These are phyloP conservation scores for Pangasianodon gigas DNA, from an alignment of 2,113 vertebrate species.

Conservation along the genomic window DNA sequence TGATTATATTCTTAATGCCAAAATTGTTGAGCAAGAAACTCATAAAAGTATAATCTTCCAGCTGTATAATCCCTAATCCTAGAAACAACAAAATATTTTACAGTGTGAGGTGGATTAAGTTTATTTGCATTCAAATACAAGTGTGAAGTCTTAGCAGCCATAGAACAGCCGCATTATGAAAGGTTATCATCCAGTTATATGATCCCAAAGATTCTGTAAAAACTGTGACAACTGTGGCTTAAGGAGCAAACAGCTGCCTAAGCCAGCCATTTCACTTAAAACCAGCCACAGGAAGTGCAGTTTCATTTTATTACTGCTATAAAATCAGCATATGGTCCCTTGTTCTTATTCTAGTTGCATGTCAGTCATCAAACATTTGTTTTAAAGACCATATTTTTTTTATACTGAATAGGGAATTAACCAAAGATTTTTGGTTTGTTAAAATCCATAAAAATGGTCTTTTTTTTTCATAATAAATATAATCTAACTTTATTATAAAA, in stretches of 20 bases:
- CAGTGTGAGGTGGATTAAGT: slow-evolving; percentile 63
- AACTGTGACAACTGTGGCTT: slow-evolving; percentile 65
- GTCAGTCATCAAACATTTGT: not conserved
- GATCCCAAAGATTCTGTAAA: slow-evolving; percentile 60
- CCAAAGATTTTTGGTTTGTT: not conserved
- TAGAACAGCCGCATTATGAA: slow-evolving; percentile 6
- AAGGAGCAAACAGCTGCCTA: slow-evolving; percentile 66
- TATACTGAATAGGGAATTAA: not conserved
- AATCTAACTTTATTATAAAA: not conserved
- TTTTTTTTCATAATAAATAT: not conserved
- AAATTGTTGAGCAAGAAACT: slow-evolving; percentile 63
- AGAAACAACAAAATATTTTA: slow-evolving; percentile 49
- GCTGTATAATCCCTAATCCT: slow-evolving; percentile 59
- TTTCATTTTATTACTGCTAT: slow-evolving; percentile 62
- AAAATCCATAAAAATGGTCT: not conserved
- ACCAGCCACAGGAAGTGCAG: slow-evolving; percentile 58
- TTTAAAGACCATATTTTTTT: not conserved
- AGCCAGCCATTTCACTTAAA: slow-evolving; percentile 44
- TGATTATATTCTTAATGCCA: slow-evolving; percentile 19
- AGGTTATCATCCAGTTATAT: slow-evolving; percentile 51
- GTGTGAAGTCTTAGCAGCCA: slow-evolving; percentile 57
- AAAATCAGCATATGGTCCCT: slow-evolving; percentile 30
- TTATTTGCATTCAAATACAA: slow-evolving; percentile 67
- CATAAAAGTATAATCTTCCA: slow-evolving; percentile 63
- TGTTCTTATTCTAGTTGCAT: not conserved